Conservation (phyloP, 2,888 invertebrate genomes). For the Drosophila prostipennis region DNA sequence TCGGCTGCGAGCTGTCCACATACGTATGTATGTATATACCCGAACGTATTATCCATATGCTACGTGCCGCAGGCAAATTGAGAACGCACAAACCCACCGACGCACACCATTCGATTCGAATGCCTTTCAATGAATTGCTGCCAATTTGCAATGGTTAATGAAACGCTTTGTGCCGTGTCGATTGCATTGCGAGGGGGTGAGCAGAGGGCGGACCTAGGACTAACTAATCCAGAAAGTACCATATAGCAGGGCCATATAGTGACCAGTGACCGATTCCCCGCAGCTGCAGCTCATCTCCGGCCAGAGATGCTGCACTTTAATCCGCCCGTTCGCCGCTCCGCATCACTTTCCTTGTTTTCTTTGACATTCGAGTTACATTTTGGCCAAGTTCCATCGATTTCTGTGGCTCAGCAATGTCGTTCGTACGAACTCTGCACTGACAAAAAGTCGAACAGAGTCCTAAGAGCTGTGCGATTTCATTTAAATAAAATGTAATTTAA, state of each 20-base stretch:
- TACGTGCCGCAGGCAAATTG: conserved; percentile 45
- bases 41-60: conserved; percentile 37
- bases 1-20: conserved; percentile 36
- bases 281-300: conserved; percentile 25
- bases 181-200: conserved; percentile 56
- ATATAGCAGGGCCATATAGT: conserved; percentile 5
- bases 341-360: conserved; percentile 76
- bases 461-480: too few relatives aligned
- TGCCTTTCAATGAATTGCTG: conserved; percentile 75
- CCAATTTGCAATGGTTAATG: conserved; percentile 81
- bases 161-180: conserved; percentile 75
- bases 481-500: neutral
- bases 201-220: conserved; percentile 3
- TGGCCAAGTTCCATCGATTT: conserved; percentile 62
- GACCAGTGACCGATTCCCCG: conserved; percentile 27
- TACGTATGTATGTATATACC: neutral
- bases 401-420: conserved; percentile 23
- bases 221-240: conserved; percentile 31
- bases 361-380: conserved; percentile 76
- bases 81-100: conserved; percentile 40
- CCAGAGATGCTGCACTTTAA: conserved; percentile 55
- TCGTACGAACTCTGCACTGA: conserved; percentile 20
- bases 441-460: neutral
- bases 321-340: conserved; percentile 56
- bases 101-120: conserved; percentile 47